These are phyloP conservation scores for Nesospiza acunhae DNA, from an alignment of 2,113 vertebrate species.

Conservation along the genomic window DNA sequence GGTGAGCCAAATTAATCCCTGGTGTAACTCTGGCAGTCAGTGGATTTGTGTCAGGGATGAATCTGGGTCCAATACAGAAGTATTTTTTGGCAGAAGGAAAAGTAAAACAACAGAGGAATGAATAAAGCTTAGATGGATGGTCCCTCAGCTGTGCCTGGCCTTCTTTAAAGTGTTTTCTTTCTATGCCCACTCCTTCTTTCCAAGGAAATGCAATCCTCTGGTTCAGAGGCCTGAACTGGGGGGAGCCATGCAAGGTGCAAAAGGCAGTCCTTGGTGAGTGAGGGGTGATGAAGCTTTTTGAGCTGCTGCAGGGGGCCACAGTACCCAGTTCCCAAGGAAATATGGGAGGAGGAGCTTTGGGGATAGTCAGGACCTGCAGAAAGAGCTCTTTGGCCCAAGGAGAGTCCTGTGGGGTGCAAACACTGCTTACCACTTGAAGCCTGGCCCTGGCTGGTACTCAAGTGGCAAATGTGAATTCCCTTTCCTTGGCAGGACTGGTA, in stretches of 20 bases:
- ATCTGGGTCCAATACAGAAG: background rate
- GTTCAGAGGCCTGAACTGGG: background rate
- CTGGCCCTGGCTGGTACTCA: background rate
- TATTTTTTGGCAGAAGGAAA: background rate
- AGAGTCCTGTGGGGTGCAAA: background rate
- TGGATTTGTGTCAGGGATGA: background rate
- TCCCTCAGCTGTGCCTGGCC: background rate
- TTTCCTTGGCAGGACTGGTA: background rate
- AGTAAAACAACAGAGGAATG: background rate
- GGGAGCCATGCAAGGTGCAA: background rate
- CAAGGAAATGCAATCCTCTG: background rate
- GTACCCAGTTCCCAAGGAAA: background rate
- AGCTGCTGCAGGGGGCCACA: background rate
- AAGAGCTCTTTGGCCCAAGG: background rate
- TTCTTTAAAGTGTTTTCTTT: background rate
- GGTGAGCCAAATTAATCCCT: slow-evolving; percentile 15
- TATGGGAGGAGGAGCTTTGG: background rate
- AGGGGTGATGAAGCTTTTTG: background rate
- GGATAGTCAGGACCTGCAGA: background rate
- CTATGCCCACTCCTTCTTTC: background rate
- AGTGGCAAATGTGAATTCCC: background rate
- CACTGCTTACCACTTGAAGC: background rate
- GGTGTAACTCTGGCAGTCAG: background rate
- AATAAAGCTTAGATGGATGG: background rate
- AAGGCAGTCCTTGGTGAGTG: background rate